Conservation (phyloP, 2,888 invertebrate species). For the Pristionchus arcanus region DNA sequence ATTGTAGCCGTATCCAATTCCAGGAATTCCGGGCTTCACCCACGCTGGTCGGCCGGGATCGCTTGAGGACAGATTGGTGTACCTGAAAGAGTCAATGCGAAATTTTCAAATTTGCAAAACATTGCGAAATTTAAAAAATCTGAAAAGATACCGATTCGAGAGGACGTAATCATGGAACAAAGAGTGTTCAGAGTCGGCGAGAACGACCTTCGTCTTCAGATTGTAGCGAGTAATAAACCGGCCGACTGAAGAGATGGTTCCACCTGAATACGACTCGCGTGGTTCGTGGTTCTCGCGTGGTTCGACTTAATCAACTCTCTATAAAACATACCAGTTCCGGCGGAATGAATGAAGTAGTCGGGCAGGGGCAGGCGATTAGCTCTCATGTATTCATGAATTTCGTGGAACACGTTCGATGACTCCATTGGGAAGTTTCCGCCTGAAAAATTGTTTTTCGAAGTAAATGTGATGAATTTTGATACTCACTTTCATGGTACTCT, state of each 20-base stretch:
- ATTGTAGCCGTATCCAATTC: slow-evolving; percentile 74
- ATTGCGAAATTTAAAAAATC: no score
- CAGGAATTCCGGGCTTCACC: slow-evolving; percentile 72
- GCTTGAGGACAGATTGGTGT: not conserved
- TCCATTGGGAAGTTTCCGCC: slow-evolving; percentile 67
- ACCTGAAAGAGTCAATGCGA: no score
- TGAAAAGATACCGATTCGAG: slow-evolving; percentile 56
- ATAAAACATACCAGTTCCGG: slow-evolving; percentile 74
- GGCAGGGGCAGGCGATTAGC: slow-evolving; percentile 59
- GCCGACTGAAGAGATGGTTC: slow-evolving; percentile 74
- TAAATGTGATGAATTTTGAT: no score
- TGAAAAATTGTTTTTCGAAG: no score
- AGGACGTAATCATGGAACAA: slow-evolving; percentile 73
- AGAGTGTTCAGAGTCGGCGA: slow-evolving; percentile 72
- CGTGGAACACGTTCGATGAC: slow-evolving; percentile 73
- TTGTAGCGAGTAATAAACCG: slow-evolving; percentile 64
- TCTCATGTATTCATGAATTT: slow-evolving; percentile 68
- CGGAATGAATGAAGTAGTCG: slow-evolving; percentile 72
- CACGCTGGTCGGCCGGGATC: slow-evolving; percentile 56
- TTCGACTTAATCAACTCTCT: no score
- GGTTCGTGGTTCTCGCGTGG: no score
- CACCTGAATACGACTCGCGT: slow-evolving; percentile 57
- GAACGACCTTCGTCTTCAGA: slow-evolving; percentile 58
- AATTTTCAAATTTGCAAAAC: not conserved
- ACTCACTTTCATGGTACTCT: slow-evolving; percentile 71